Evolutionary conservation across 2,888 invertebrate genomes (phyloP), one percentile per base, ranked within the genome.

Genomic region (Caenorhabditis sp.): DNA sequence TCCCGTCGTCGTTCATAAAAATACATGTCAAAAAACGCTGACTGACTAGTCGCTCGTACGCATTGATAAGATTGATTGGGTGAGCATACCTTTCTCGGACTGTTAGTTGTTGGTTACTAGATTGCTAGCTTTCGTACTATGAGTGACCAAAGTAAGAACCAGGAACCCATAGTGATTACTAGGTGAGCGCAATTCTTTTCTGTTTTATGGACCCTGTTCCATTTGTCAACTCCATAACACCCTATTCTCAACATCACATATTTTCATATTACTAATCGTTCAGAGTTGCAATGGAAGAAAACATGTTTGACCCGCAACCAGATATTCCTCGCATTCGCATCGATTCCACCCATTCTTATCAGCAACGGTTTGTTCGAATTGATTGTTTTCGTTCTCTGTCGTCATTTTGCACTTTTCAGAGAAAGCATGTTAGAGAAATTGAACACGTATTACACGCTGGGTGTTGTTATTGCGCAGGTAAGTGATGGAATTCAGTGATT

Each of bases 231-330:
- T n/a, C n/a, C n/a, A n/a, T n/a, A n/a, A n/a, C n/a, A n/a, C 59
- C 58, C 4, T n/a, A 35, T 44, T 61, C 8, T 31, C 19, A 54
- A 10, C n/a, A n/a, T n/a, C n/a, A n/a, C n/a, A n/a, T n/a, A n/a
- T n/a, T n/a, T n/a, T n/a, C n/a, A n/a, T n/a, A n/a, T n/a, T n/a
- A n/a, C n/a, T n/a, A n/a, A n/a, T n/a, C n/a, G n/a, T 75, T 58
- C 38, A 85, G 86, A 75, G 77, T 86, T 51, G 63, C 79, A 44
- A 84, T 86, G 84, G 86, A 86, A 66, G 84, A 86, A n/a, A 86
- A 86, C 70, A 84, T 86, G 73, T 86, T 86, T 58, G 74, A 80
- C 56, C 68, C 82, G 38, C 54, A 76, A 58, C 68, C 80, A 56
- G 74, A 80, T 56, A 70, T 80, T 61, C 76, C 74, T 56, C 73